These are phyloP conservation scores for Nomada goodeniana DNA, from an alignment of 2,888 invertebrate genomes.

Conservation along the genomic window DNA sequence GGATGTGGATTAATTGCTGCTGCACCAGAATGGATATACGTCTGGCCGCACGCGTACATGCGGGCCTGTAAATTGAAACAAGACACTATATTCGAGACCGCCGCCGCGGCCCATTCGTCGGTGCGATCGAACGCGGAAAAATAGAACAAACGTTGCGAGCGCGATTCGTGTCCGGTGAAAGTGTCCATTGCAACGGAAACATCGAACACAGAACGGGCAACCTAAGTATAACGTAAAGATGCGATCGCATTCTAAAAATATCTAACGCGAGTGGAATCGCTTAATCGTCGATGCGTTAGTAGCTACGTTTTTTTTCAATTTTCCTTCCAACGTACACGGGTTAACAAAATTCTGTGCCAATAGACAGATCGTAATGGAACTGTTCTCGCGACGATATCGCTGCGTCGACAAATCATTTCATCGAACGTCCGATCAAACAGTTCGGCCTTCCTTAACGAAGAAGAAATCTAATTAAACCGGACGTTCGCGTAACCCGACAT, in stretches of 20 bases:
- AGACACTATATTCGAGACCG: constrained; percentile 30
- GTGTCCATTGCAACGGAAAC: constrained; percentile 2
- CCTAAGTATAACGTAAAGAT: constrained; percentile 10
- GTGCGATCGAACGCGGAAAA: constrained; percentile 29
- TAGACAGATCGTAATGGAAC: too few species aligned
- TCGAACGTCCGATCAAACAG: neutral
- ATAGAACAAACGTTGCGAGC: constrained; percentile 25
- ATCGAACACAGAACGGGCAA: neutral
- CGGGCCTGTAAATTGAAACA: constrained; percentile 42
- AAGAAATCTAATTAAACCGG: too few species aligned
- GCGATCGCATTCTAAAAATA: neutral
- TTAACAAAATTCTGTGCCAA: neutral
- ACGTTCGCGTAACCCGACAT: constrained; percentile 27
- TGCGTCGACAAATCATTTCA: neutral
- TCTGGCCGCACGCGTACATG: constrained; percentile 43
- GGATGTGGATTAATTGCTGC: constrained; percentile 62
- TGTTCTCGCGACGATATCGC: too few species aligned
- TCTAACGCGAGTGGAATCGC: neutral
- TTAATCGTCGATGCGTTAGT: neutral
- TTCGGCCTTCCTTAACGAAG: too few species aligned
- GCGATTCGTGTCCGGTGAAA: constrained; percentile 23
- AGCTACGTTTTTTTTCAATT: too few species aligned
- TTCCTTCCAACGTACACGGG: too few species aligned
- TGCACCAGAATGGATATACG: constrained; percentile 46
- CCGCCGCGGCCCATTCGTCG: constrained; percentile 3